Evolutionary conservation across 2,113 vertebrate genomes (phyloP).

Genomic region (Verasper variegatus): DNA sequence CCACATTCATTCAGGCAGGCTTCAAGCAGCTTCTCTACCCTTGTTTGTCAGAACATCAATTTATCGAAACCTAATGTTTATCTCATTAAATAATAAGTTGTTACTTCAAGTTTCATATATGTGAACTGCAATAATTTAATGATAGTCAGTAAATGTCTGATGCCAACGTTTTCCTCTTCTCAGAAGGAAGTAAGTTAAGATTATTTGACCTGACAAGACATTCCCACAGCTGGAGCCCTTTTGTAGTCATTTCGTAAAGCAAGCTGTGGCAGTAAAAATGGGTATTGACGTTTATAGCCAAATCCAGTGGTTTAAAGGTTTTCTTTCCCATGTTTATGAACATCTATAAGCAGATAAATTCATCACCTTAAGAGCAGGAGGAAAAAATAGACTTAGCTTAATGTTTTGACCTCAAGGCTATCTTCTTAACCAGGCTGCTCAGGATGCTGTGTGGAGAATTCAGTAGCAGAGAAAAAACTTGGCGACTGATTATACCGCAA

Average conservation of each 20-base stretch:
- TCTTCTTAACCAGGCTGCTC: neutral
- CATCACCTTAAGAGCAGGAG: neutral
- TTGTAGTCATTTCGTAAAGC: neutral
- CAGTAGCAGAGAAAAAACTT: neutral
- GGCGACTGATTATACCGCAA: neutral
- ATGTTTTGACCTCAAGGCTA: slow-evolving; percentile 1
- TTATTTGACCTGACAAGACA: neutral
- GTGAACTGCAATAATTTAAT: neutral
- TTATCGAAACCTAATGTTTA: neutral
- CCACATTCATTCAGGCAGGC: slow-evolving; percentile 52
- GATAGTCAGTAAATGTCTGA: neutral
- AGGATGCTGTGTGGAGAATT: slow-evolving; percentile 5
- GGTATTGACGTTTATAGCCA: neutral
- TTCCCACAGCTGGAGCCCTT: neutral
- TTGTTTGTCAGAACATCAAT: slow-evolving; percentile 13
- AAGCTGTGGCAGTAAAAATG: neutral
- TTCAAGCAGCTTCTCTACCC: slow-evolving; percentile 11
- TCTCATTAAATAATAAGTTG: neutral
- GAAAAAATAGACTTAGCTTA: neutral
- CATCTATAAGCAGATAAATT: slow-evolving; percentile 4
- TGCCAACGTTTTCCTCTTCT: neutral
- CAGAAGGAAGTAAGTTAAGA: neutral
- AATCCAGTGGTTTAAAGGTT: neutral
- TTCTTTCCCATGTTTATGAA: neutral
- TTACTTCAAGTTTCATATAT: neutral